These are phyloP conservation scores for Caenorhabditis becei DNA, from an alignment of 2,888 invertebrate genomes.

Conservation along the genomic window DNA sequence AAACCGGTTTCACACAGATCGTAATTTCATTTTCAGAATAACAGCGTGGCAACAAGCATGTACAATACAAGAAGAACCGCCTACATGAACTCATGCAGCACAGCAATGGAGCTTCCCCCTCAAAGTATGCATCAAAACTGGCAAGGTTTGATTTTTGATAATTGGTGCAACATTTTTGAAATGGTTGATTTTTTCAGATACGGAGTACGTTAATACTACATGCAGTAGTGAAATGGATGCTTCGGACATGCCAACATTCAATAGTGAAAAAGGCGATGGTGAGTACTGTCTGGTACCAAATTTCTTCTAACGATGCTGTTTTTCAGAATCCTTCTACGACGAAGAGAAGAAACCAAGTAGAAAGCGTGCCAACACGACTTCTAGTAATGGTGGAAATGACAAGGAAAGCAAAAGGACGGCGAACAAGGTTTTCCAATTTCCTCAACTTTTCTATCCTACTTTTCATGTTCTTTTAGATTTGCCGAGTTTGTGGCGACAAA, in stretches of 20 bases:
- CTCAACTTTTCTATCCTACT: too few species aligned
- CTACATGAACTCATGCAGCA: slow-evolving; percentile 58
- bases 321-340: slow-evolving; percentile 23
- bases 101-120: slow-evolving; percentile 34
- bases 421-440: slow-evolving; percentile 60
- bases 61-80: slow-evolving; percentile 58
- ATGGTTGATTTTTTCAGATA: slow-evolving; percentile 27
- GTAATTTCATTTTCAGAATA: slow-evolving; percentile 45
- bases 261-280: slow-evolving; percentile 36
- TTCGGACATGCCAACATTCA: slow-evolving; percentile 29
- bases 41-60: slow-evolving; percentile 61
- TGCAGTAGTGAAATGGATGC: slow-evolving; percentile 30
- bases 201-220: slow-evolving; percentile 26
- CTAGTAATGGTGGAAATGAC: slow-evolving; percentile 57
- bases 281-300: background rate
- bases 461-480: slow-evolving; percentile 83
- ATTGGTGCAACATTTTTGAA: slow-evolving; percentile 1
- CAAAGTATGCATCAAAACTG: slow-evolving; percentile 45
- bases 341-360: slow-evolving; percentile 40
- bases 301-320: background rate
- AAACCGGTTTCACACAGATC: background rate
- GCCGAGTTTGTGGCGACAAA: slow-evolving; percentile 93
- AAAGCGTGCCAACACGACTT: slow-evolving; percentile 64
- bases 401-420: slow-evolving; percentile 63
- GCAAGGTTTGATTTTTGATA: slow-evolving; percentile 36